These are phyloP conservation scores for Luehdorfia chinensis DNA, from an alignment of 1,140 invertebrate species.

Conservation along the genomic window DNA sequence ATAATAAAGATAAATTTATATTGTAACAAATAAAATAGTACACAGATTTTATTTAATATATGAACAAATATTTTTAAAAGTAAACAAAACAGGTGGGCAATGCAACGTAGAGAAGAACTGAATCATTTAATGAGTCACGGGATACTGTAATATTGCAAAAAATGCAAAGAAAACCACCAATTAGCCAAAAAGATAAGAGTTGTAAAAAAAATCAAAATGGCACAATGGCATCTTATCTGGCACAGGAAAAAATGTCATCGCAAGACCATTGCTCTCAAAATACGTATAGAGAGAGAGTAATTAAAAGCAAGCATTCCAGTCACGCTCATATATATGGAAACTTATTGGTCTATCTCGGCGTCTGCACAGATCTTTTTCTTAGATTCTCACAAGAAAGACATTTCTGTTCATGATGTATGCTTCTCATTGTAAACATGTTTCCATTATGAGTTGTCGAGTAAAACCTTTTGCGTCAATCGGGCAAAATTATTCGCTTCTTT, in stretches of 20 bases:
- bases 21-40: too few relatives aligned
- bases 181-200: too few relatives aligned
- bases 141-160: too few relatives aligned
- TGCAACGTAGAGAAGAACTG: too few relatives aligned
- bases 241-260: conserved; percentile 9
- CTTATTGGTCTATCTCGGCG: conserved; percentile 13
- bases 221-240: too few relatives aligned
- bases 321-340: conserved; percentile 16
- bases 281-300: conserved; percentile 11
- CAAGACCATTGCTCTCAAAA: conserved; percentile 6
- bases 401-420: conserved; percentile 6
- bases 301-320: conserved; percentile 16
- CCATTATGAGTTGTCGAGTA: conserved; percentile 12
- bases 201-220: conserved; percentile 9
- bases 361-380: conserved; percentile 8
- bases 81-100: too few relatives aligned
- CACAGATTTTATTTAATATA: too few relatives aligned
- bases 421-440: conserved; percentile 11
- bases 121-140: too few relatives aligned
- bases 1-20: too few relatives aligned
- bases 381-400: background rate
- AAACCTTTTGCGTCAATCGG: conserved; percentile 10
- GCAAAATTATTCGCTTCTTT: conserved; percentile 4
- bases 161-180: too few relatives aligned
- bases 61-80: too few relatives aligned